phyloP scores from a whole-genome alignment of 1,140 invertebrate genomes.

The Neoseiulus cucumeris region DNA sequence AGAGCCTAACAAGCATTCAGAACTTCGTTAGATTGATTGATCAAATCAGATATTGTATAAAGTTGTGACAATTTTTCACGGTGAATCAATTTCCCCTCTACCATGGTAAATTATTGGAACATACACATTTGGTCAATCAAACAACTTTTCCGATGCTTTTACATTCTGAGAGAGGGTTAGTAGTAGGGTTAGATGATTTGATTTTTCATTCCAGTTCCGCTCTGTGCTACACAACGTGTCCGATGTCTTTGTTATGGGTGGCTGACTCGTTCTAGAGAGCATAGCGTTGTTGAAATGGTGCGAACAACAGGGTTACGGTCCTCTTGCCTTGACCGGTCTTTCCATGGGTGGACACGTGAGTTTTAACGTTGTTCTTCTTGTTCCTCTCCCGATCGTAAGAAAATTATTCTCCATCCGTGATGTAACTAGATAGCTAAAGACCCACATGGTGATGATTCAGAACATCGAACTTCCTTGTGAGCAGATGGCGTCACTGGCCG shows the following conservation, averaged over 20 bases:
- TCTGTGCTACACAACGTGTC: constrained; percentile 85
- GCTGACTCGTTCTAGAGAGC: constrained; percentile 79
- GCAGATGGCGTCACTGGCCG: constrained; percentile 92
- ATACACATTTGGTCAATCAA: no score
- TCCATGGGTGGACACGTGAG: constrained; percentile 98
- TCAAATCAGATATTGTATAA: no score
- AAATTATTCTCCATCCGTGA: neutral
- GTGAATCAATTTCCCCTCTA: neutral
- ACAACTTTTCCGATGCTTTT: no score
- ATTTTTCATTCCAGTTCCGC: constrained; percentile 36
- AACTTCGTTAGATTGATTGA: no score
- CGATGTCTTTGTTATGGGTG: constrained; percentile 98
- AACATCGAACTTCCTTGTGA: no score
- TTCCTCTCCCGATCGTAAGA: no score
- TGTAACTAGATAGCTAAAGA: neutral
- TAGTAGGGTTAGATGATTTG: neutral
- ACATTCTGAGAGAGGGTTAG: no score
- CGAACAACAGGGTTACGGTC: constrained; percentile 57
- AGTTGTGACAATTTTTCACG: neutral
- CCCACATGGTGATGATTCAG: constrained; percentile 6
- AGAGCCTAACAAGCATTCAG: no score
- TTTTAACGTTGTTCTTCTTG: constrained; percentile 21
- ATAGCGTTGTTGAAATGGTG: constrained; percentile 83
- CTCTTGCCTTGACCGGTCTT: constrained; percentile 78
- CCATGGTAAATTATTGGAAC: neutral